phyloP scores from a whole-genome alignment of 2,113 vertebrate species.

The Strix aluco region DNA sequence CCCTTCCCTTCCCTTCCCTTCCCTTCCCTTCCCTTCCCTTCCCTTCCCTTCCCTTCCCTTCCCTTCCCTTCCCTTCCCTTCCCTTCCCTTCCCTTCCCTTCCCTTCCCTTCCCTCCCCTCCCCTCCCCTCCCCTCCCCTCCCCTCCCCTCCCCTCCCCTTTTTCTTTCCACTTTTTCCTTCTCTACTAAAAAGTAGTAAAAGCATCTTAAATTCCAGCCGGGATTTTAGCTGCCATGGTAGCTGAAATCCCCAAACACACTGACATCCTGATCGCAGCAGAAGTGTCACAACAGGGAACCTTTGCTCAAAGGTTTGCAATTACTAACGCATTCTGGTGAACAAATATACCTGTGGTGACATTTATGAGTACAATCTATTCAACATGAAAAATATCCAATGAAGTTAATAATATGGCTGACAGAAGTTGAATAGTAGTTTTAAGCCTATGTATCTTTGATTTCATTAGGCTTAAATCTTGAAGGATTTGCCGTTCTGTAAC shows the following conservation, averaged over 20 bases:
- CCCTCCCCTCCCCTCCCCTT: too few species aligned
- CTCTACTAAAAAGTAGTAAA: constrained; percentile 12
- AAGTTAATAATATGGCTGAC: constrained; percentile 38
- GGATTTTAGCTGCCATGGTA: neutral
- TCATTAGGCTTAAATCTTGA: constrained; percentile 43
- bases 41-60: too few species aligned
- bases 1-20: too few species aligned
- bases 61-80: neutral
- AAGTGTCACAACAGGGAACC: neutral
- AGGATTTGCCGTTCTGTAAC: neutral
- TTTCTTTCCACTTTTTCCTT: neutral
- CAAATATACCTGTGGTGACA: constrained; percentile 37
- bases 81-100: too few species aligned
- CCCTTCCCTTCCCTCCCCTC: too few species aligned
- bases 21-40: too few species aligned
- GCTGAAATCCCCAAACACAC: neutral
- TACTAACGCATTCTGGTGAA: constrained; percentile 15
- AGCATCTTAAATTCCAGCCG: neutral
- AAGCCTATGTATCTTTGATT: constrained; percentile 14
- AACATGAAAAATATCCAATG: neutral
- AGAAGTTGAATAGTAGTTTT: neutral
- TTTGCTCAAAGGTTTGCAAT: constrained; percentile 38
- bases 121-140: too few species aligned
- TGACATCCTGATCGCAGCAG: neutral
- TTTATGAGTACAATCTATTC: constrained; percentile 41